Evolutionary conservation across 2,113 vertebrate genomes (phyloP), one percentile per base, ranked within the genome.

Genomic region (Marmota monax): DNA sequence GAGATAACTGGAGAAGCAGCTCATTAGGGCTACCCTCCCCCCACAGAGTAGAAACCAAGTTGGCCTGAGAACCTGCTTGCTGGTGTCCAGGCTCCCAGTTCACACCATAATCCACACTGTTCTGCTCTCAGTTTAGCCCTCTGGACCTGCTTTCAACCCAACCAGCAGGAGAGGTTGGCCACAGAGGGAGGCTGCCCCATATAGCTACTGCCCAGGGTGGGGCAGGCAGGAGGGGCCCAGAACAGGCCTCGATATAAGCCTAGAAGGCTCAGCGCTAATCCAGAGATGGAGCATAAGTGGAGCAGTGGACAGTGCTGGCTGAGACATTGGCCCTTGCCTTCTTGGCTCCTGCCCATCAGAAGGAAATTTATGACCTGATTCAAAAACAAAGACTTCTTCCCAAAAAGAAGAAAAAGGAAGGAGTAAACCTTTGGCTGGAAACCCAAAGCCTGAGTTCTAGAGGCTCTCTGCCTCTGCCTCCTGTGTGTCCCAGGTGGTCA

Each of bases 371-470:
- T 88, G 27, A 63, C 11, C 42, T 79, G 76, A 79, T 32, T 42
- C 95, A 79, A 84, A 91, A 83, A 45, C 32, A 94, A 96, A 97
- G 48, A 18, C 37, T 96, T 94, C 53, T 63, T 77, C 84, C 53
- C 51, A 79, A 97, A 85, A 14, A 94, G 53, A 93, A 95, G 48
- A 72, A 5, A 48, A 89, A 73, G 22, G 22, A 2, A 67, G 23
- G 23, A n/a, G 4, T n/a, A 77, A 73, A 76, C 10, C 5, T 69
- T 61, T 77, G 84, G 2, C 20, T 76, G 4, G 70, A 53, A 88
- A 34, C 27, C 23, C 2, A 37, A 88, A 58, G 51, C 37, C 56
- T 93, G 53, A 18, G 7, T 72, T 88, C 85, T 87, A 94, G 14
- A 45, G 16, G 10, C 23, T 12, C n/a, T 85, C 77, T 53, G 39